These are phyloP conservation scores for Hippocampus abdominalis DNA, from an alignment of 2,113 vertebrate species.

Conservation along the genomic window DNA sequence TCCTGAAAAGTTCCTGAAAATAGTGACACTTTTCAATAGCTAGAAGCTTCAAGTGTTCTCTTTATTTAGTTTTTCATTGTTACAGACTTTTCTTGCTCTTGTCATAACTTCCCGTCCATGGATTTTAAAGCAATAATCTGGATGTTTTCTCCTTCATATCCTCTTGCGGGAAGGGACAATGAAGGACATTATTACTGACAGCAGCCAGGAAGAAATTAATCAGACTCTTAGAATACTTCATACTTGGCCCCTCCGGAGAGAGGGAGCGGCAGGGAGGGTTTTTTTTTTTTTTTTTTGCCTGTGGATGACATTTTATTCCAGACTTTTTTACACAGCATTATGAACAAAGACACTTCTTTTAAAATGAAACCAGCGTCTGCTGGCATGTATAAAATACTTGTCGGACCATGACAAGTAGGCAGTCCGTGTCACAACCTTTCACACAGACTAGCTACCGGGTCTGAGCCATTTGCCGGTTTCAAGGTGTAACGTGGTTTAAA, in stretches of 20 bases:
- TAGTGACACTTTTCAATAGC: neutral
- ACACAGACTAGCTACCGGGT: neutral
- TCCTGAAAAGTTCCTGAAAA: conserved; percentile 24
- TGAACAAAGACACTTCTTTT: neutral
- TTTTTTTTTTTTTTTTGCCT: conserved; percentile 16
- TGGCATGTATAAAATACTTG: neutral
- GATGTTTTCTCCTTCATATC: conserved; percentile 5
- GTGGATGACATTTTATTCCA: neutral
- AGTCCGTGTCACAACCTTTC: neutral
- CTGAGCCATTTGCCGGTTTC: too few relatives aligned
- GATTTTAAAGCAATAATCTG: conserved; percentile 1
- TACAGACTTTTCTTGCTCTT: neutral
- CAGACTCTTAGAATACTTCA: conserved; percentile 24
- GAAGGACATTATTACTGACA: conserved; percentile 12
- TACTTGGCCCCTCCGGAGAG: conserved; percentile 27
- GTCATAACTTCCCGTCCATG: conserved; percentile 5
- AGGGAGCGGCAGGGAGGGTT: conserved; percentile 5
- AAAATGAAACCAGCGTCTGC: neutral
- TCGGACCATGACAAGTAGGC: neutral
- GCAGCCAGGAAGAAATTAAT: conserved; percentile 30
- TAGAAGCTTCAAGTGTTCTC: neutral
- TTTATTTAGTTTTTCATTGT: conserved; percentile 7
- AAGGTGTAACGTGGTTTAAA: too few relatives aligned
- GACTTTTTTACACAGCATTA: neutral
- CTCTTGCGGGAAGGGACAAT: conserved; percentile 9